Evolutionary conservation across 1,140 invertebrate species (phyloP), one percentile per base, ranked within the genome.

Genomic region (Halyomorpha halys): DNA sequence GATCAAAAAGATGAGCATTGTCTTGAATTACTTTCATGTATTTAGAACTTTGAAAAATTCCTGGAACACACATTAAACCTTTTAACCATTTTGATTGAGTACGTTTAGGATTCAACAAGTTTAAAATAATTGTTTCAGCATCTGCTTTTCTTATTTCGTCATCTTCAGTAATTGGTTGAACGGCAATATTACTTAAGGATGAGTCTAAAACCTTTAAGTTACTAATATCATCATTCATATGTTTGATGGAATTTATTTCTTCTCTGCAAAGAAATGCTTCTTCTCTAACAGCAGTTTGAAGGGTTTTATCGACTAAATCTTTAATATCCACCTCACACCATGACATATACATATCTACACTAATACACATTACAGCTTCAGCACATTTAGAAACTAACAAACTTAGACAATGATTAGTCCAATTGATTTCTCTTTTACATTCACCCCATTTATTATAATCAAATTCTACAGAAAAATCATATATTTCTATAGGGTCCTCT

Each of bases 61-160:
- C 45, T 14, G 44, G 25, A 18, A 54, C 18, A 53, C 39, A 44
- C 16, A 63, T 44, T 14, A 49, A 53, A 4, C 18, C 27, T 63
- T 54, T 63, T 13, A 63, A 30, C 62, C 62, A 63, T 30, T 63
- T 63, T 51, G 30, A 11, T 34, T 54, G 62, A 2, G 62, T 53
- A 16, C 25, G 51, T 21, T 51, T 53, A 5, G 45, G 47, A 63
- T 63, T 49, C 25, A 44, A 19, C 49, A 63, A 25, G 47, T 63
- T 63, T 34, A 49, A 30, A 34, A 49, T 30, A 11, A 63, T 63
- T 18, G 47, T 53, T 54, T 63, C 62, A 13, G 51, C 39, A 53
- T 63, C 45, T 30, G 62, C 62, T 34, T 51, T 39, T 53, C 25
- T 54, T n/a, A 63, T 63, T 53, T 63, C 62, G 14, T 63, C 62